A percentile compares a stretch with the other conserved stretches of the same genome.
Conservation (phyloP, 1,140 invertebrate genomes). For the Drosophila sproati region DNA sequence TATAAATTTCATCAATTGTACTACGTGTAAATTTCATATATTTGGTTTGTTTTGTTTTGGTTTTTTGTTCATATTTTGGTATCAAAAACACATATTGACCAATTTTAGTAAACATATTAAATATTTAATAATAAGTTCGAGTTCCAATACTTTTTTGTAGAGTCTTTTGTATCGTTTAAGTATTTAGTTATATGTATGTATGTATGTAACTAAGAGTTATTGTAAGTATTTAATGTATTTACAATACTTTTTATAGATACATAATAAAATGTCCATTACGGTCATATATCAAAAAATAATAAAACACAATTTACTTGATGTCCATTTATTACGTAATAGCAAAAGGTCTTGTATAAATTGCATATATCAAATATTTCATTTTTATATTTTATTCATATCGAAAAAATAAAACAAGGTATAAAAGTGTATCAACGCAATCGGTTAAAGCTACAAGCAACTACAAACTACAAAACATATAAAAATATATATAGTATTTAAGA, state of each 20-base stretch:
- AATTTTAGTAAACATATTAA: slow-evolving; percentile 76
- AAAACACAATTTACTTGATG: slow-evolving; percentile 76
- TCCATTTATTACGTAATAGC: slow-evolving; percentile 69
- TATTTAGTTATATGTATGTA: slow-evolving; percentile 57
- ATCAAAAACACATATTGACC: slow-evolving; percentile 80
- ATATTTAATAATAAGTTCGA: slow-evolving; percentile 78
- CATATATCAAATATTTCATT: slow-evolving; percentile 77
- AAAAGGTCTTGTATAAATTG: slow-evolving; percentile 75
- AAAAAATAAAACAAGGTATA: slow-evolving; percentile 78
- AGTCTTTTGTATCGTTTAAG: slow-evolving; percentile 77
- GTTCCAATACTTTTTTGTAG: slow-evolving; percentile 79
- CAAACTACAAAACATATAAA: slow-evolving; percentile 80
- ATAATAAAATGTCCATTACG: slow-evolving; percentile 61
- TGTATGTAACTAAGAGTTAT: slow-evolving; percentile 28
- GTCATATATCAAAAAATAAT: slow-evolving; percentile 63
- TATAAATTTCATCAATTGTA: slow-evolving; percentile 75
- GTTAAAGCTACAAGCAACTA: slow-evolving; percentile 74
- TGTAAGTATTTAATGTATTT: slow-evolving; percentile 46
- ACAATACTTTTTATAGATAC: slow-evolving; percentile 50
- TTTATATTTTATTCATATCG: slow-evolving; percentile 61
- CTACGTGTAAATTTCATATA: slow-evolving; percentile 81
- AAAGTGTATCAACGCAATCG: slow-evolving; percentile 75
- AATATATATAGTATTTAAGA: slow-evolving; percentile 67
- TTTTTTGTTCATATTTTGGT: slow-evolving; percentile 45
- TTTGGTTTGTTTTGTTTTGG: slow-evolving; percentile 35